A percentile compares a stretch with the other conserved stretches of the same genome.
phyloP scores from a whole-genome alignment of 1,140 invertebrate species.

The Hyposmocoma kahamanoa region DNA sequence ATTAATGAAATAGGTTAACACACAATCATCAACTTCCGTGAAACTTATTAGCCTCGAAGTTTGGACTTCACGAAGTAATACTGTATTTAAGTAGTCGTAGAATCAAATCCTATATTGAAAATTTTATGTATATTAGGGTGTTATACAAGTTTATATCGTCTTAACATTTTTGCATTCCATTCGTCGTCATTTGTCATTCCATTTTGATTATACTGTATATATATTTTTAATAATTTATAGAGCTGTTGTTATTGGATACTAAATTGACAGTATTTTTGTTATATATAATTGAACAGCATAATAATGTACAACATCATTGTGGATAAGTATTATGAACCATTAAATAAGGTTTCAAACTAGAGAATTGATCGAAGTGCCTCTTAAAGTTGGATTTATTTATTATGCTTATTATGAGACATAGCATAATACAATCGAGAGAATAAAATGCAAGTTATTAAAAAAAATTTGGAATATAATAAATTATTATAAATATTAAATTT shows the following conservation, averaged over 20 bases:
- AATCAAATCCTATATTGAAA: conserved; percentile 30
- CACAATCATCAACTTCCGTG: too few relatives aligned
- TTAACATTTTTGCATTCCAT: conserved; percentile 22
- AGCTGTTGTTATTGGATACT: neutral
- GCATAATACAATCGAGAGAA: conserved; percentile 15
- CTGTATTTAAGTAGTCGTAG: too few relatives aligned
- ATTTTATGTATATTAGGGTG: conserved; percentile 29
- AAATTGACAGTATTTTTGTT: conserved; percentile 2
- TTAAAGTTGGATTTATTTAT: conserved; percentile 10
- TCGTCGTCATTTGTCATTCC: conserved; percentile 36
- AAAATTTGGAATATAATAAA: conserved; percentile 19
- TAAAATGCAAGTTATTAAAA: conserved; percentile 19
- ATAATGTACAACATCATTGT: conserved; percentile 8
- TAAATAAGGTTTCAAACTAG: neutral
- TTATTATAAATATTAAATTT: conserved; percentile 7
- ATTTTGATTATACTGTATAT: conserved; percentile 20
- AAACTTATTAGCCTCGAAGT: too few relatives aligned
- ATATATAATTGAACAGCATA: conserved; percentile 13
- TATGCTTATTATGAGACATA: conserved; percentile 10
- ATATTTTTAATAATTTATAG: conserved; percentile 15
- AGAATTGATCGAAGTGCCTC: conserved; percentile 20
- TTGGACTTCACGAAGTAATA: too few relatives aligned
- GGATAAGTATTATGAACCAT: neutral
- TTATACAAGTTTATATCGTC: conserved; percentile 12
- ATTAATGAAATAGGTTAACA: too few relatives aligned